Evolutionary conservation across 2,113 vertebrate genomes (phyloP).

Genomic region (Hippocampus mohnikei): DNA sequence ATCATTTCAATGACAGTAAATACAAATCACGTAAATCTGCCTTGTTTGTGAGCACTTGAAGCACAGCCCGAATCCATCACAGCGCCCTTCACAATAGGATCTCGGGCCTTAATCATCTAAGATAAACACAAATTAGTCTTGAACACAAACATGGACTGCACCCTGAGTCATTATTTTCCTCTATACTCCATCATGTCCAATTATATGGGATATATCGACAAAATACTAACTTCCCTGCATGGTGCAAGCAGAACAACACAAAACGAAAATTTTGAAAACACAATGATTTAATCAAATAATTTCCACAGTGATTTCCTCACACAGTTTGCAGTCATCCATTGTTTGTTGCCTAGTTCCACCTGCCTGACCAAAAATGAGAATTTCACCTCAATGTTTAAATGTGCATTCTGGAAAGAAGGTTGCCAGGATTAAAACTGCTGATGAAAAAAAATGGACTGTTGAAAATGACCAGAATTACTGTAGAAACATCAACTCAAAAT

Average conservation of each 20-base stretch:
- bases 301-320: neutral
- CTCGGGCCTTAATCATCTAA: constrained; percentile 52
- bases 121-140: constrained; percentile 54
- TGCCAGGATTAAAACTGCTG: neutral
- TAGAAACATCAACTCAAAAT: neutral
- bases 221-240: constrained; percentile 26
- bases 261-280: constrained; percentile 28
- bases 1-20: neutral
- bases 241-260: constrained; percentile 22
- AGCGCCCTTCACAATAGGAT: constrained; percentile 41
- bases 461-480: neutral
- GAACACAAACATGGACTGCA: constrained; percentile 40
- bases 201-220: constrained; percentile 51
- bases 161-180: constrained; percentile 51
- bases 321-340: neutral
- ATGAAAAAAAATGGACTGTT: neutral
- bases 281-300: neutral
- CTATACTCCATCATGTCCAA: constrained; percentile 58
- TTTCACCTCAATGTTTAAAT: neutral
- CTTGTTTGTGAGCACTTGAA: neutral
- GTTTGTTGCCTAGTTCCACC: neutral
- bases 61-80: constrained; percentile 26
- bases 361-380: neutral
- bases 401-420: neutral
- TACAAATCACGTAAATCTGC: neutral